Evolutionary conservation across 1,140 invertebrate genomes (phyloP).

Genomic region (Thaumetopoea pityocampa): DNA sequence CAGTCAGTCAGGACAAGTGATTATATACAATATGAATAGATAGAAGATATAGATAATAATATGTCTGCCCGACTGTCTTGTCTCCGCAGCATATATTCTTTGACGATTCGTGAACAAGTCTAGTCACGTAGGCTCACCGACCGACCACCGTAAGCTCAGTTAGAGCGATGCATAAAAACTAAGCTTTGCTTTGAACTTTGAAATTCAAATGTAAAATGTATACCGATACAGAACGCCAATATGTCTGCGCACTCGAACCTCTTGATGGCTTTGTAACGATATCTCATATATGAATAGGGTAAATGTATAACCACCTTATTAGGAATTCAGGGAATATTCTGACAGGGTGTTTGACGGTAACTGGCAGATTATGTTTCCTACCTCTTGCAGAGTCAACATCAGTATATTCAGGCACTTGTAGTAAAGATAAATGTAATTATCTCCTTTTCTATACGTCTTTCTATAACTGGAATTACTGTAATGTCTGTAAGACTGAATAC

Average conservation of each 20-base stretch:
- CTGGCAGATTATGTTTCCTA: too few relatives aligned
- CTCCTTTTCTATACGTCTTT: too few relatives aligned
- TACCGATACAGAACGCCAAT: constrained; percentile 51
- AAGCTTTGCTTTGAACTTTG: constrained; percentile 58
- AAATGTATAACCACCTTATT: background rate
- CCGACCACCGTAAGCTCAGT: constrained; percentile 64
- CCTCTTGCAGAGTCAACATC: too few relatives aligned
- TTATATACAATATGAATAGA: too few relatives aligned
- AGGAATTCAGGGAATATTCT: background rate
- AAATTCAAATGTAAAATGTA: constrained; percentile 61
- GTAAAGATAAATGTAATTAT: too few relatives aligned
- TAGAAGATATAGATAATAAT: too few relatives aligned
- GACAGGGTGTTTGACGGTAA: background rate
- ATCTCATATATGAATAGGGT: too few relatives aligned
- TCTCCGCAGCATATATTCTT: constrained; percentile 19
- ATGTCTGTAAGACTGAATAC: too few relatives aligned
- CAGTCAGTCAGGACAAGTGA: too few relatives aligned
- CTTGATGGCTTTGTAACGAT: constrained; percentile 20
- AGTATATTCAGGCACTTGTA: too few relatives aligned
- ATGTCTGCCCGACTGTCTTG: background rate
- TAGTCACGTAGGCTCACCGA: constrained; percentile 48
- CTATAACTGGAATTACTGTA: too few relatives aligned
- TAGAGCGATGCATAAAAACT: constrained; percentile 69
- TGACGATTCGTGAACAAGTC: constrained; percentile 41
- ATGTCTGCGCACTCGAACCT: constrained; percentile 28